Evolutionary conservation across 64 coral and sea anemone genomes (phyloP).

Genomic region (Anthopleura sola): DNA sequence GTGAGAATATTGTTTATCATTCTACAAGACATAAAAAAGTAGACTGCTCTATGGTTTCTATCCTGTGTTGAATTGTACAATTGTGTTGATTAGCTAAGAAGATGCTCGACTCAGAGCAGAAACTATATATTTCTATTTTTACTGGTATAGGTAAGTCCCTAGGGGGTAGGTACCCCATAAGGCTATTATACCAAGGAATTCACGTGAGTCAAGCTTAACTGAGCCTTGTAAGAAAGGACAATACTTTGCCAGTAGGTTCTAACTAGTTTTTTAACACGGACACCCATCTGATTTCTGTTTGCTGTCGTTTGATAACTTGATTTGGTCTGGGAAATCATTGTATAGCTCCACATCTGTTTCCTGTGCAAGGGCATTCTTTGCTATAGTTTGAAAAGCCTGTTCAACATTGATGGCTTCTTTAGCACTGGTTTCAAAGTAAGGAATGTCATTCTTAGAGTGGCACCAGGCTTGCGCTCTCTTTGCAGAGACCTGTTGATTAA

Average conservation of each 20-base stretch:
- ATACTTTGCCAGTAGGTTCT: not conserved
- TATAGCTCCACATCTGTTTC: constrained; percentile 98
- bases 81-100: not conserved
- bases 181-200: not conserved
- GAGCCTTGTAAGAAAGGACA: constrained; percentile 16
- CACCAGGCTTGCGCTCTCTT: constrained; percentile 95
- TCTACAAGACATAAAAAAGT: constrained; percentile 32
- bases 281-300: constrained; percentile 76
- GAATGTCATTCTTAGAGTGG: constrained; percentile 97
- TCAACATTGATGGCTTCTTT: constrained; percentile 99
- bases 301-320: constrained; percentile 85
- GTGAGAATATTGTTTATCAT: not conserved
- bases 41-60: not conserved
- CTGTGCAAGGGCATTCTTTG: constrained; percentile 92
- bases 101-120: not conserved
- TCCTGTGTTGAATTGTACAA: not conserved
- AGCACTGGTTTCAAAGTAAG: constrained; percentile 97
- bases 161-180: not conserved
- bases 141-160: not conserved
- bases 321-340: constrained; percentile 99
- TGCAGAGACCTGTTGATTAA: constrained; percentile 63
- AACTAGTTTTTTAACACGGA: constrained; percentile 57
- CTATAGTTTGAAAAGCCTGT: constrained; percentile 98
- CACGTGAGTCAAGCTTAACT: not conserved
- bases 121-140: not conserved